Conservation (phyloP, 2,797 vertebrate genomes). For the Scomberomorus guttatus region DNA sequence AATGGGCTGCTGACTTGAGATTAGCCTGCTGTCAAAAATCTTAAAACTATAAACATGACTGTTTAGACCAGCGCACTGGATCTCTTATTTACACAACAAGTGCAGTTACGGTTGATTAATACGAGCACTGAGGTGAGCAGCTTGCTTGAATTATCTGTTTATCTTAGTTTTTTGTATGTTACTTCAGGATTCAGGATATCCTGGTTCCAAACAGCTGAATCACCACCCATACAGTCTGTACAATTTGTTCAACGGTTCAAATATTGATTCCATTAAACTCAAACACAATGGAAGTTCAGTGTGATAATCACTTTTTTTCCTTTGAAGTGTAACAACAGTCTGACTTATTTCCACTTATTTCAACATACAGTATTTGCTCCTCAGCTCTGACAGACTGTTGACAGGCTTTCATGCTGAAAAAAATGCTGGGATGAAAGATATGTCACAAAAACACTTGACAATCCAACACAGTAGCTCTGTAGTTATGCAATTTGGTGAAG, state of each 20-base stretch:
- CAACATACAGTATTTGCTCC: background rate
- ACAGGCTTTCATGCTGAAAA: background rate
- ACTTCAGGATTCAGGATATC: conserved; percentile 28
- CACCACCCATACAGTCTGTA: background rate
- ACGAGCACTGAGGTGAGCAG: background rate
- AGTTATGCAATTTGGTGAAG: background rate
- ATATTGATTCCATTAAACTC: background rate
- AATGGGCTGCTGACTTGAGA: background rate
- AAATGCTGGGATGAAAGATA: background rate
- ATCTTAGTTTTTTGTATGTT: background rate
- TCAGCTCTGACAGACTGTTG: background rate
- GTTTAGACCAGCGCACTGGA: background rate
- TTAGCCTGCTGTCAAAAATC: background rate
- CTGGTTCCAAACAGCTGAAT: background rate
- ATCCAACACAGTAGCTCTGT: background rate
- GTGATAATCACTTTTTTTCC: too few species aligned
- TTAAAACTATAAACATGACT: background rate
- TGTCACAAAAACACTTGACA: background rate
- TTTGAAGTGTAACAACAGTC: background rate
- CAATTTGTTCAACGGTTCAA: rapidly evolving
- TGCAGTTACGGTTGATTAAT: background rate
- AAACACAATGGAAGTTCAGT: too few species aligned
- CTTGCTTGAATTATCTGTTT: background rate
- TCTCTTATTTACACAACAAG: conserved; percentile 44
- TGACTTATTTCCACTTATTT: background rate